phyloP scores from a whole-genome alignment of 2,113 vertebrate genomes.

The Bos taurus region ARS-UCD2.0 NC_037349.1:33992501-33993000 shows the following conservation, averaged over 20 bases:
- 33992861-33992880: slow-evolving; percentile 21
- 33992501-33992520: slow-evolving; percentile 77
- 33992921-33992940: background rate
- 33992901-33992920: background rate
- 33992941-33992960: background rate
- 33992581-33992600: slow-evolving; percentile 72
- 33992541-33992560: slow-evolving; percentile 67
- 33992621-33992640: background rate
- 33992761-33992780: background rate
- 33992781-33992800: background rate
- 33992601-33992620: background rate
- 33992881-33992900: slow-evolving; percentile 33
- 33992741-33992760: background rate
- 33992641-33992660: background rate
- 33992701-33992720: background rate
- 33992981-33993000: background rate
- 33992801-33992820: background rate
- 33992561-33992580: slow-evolving; percentile 57
- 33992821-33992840: too few relatives aligned
- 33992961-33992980: background rate
- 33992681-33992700: background rate
- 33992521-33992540: slow-evolving; percentile 75
- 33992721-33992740: background rate
- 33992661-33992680: background rate
- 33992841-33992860: background rate